Base-by-base conservation (phyloP, 2,113 vertebrate species). In the Oostethus manadensis region DNA sequence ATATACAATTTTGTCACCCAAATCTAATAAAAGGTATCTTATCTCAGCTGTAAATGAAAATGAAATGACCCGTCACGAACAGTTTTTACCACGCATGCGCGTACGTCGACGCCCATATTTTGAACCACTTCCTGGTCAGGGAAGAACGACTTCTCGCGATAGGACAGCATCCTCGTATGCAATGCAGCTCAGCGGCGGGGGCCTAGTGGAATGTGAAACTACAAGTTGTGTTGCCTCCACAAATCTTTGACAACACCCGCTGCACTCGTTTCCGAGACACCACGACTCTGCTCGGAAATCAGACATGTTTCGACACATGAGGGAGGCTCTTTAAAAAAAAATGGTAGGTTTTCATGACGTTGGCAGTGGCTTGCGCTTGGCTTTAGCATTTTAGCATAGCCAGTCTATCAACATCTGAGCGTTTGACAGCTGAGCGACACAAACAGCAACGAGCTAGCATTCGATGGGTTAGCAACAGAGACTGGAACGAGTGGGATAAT, bases 171-270 rank as follows among this genome's bases (percentile, higher is more conserved):
- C 43, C 26, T 68, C 8, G 71, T 10, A 9, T 55, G 53, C 35
- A 40, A 40, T 55, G 71, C 74, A 58, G 44, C 57, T 70, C 66
- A 66, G 62, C 61, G 66, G 66, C 56, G 38, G 64, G 58, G 86
- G 77, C 85, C 82, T 68, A 62, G 54, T 64, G 83, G 82, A 86
- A 82, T 82, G 80, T 68, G 71, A 86, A 81, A 84, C 73, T 72
- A 82, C 58, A 79, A 68, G 65, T 83, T 85, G 68, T 78, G 71
- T 46, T 47, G 57, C 40, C 17, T 45, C 22, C 51, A 13, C 53
- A 15, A 13, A 40, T 40, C 20, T 55, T 40, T 46, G 47, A 47
- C 47, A 44, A 64, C 70, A 50, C 17, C 63, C 42, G 15, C 35
- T 22, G 17, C 7, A 10, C 9, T 44, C 38, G 1, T 49, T 62